A percentile compares a stretch with the other conserved stretches of the same genome.
These are phyloP conservation scores for Drosophila phalerata DNA, from an alignment of 2,888 invertebrate species.

Conservation along the genomic window DNA sequence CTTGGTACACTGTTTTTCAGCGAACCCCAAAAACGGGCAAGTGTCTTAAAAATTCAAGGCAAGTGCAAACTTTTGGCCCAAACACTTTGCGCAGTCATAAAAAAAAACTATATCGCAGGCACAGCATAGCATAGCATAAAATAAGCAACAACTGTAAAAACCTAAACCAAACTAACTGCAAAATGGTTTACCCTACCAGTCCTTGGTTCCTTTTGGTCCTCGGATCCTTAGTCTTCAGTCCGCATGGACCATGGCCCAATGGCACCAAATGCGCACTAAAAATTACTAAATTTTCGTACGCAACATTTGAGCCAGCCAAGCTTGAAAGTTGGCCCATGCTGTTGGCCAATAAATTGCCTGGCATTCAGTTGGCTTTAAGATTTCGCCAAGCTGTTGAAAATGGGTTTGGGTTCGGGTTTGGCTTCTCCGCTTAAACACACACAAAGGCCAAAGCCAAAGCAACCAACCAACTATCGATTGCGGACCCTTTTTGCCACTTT, in stretches of 20 bases:
- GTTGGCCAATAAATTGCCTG: slow-evolving; percentile 64
- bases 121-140: slow-evolving; percentile 54
- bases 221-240: slow-evolving; percentile 5
- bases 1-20: slow-evolving; percentile 57
- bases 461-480: slow-evolving; percentile 57
- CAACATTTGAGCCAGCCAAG: slow-evolving; percentile 60
- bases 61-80: slow-evolving; percentile 63
- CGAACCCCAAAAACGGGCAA: slow-evolving; percentile 9
- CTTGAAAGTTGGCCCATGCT: slow-evolving; percentile 48
- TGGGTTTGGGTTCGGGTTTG: slow-evolving; percentile 27
- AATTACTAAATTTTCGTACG: slow-evolving; percentile 69
- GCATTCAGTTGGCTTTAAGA: slow-evolving; percentile 66
- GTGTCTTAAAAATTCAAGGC: slow-evolving; percentile 56
- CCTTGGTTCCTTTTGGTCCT: slow-evolving; percentile 3
- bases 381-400: slow-evolving; percentile 55
- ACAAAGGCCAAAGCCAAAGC: slow-evolving; percentile 19
- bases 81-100: slow-evolving; percentile 75
- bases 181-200: slow-evolving; percentile 59
- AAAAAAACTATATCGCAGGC: slow-evolving; percentile 65
- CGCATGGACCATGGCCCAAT: slow-evolving; percentile 25
- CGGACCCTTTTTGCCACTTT: slow-evolving; percentile 55
- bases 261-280: slow-evolving; percentile 64
- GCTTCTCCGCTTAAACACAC: slow-evolving; percentile 41
- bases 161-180: slow-evolving; percentile 73
- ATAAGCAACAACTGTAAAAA: slow-evolving; percentile 63